Evolutionary conservation across 2,113 vertebrate genomes (phyloP), one percentile per base, ranked within the genome.

Genomic region (Pteruthius melanotis): DNA sequence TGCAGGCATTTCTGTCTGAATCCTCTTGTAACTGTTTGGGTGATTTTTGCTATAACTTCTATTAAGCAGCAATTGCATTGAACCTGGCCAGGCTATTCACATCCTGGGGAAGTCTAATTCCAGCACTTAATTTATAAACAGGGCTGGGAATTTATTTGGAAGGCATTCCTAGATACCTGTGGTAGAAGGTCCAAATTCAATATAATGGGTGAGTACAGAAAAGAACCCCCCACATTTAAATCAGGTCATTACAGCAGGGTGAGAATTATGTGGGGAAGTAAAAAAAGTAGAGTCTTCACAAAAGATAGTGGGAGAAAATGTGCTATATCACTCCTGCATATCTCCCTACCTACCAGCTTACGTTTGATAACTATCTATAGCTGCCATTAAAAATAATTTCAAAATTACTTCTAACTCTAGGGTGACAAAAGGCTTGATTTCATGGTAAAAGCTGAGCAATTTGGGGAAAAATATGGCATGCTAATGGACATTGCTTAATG

Each of bases 311-410:
- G 76, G n/a, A 83, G 37, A 65, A 85, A 76, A 85, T 61, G 82
- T 79, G 71, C 65, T 90, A 0, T 35, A 71, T 89, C 53, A 27
- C 22, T 76, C 19, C 40, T 93, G 60, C 44, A 16, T 21, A 12
- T 53, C 24, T 76, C 74, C 76, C 82, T 91, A 57, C 85, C 49
- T 83, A 28, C 47, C 27, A 8, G 50, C 77, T 79, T 66, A 50
- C 60, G 44, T 59, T 84, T 71, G 72, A 37, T 52, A 81, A 30
- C 77, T 75, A 71, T 74, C 84, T 91, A 54, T 65, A 89, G 87
- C 80, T 89, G 20, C 89, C 70, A 86, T 86, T 83, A 95, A 83
- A 94, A 92, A 72, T 76, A 63, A 89, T 93, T 90, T 88, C 45
- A 60, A 42, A 91, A 94, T 92, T 80, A 47, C 54, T 84, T 87